Evolutionary conservation across 1,140 invertebrate species (phyloP), one percentile per base, ranked within the genome.

Genomic region (Littorina saxatilis): DNA sequence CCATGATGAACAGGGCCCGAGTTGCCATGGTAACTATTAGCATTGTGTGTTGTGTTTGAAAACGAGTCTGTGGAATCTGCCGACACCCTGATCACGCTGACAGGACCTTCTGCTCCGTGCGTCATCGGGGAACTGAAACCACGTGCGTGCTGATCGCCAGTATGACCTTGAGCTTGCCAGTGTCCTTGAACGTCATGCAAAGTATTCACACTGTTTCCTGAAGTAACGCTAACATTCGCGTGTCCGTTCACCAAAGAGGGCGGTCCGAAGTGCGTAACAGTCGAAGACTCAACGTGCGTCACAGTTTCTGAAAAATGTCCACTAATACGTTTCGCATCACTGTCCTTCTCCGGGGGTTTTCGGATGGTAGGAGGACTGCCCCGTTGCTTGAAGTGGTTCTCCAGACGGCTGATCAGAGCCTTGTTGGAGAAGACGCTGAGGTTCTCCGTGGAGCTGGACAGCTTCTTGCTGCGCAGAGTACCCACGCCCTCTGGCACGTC

Each of bases 341-440:
- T 35, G 27, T 11, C 35, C 11, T 3, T 17, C 29, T 2, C 61
- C n/a, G 61, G 29, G 13, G 9, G 23, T 66, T 35, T 66, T 32
- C 5, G 27, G 27, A 13, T 11, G 27, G 27, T 66, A 27, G 27
- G 27, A 13, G 23, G 23, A 9, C 27, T 13, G 27, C 66, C 23
- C 9, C 70, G 63, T 29, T 55, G 52, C 63, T 72, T 80, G 29
- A 90, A 81, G 80, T 90, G 89, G 66, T 83, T 87, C 81, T 90
- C 89, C 29, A 90, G 80, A 74, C 83, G 84, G 66, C 82, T 87
- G 3, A 89, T 77, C 39, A 90, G 76, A 29, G 82, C 84, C 81
- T 89, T 89, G 74, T 89, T 88, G 37, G 85, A 83, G 72, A 90
- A 87, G 32, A 90, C 82, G 55, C 87, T 88, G 13, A 84, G 63